Evolutionary conservation across 2,797 vertebrate species (phyloP).

Genomic region (Apogon hyalosoma): DNA sequence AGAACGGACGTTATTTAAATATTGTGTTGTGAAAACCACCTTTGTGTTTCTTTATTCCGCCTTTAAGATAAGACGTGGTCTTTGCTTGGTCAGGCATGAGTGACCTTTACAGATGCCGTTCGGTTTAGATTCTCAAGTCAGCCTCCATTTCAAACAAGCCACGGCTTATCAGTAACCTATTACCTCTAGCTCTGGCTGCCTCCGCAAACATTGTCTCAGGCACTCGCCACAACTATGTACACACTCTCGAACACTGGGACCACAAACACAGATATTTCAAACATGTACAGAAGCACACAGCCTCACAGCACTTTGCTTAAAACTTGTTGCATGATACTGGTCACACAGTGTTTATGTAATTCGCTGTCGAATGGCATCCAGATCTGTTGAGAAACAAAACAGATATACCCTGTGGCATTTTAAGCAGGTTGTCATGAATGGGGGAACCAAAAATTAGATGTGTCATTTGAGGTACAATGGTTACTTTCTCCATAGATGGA

Average conservation of each 20-base stretch:
- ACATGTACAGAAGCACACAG: slow-evolving; percentile 14
- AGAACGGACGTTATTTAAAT: slow-evolving; percentile 37
- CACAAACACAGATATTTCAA: slow-evolving; percentile 49
- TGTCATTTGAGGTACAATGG: slow-evolving; percentile 63
- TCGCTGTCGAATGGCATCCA: slow-evolving; percentile 23
- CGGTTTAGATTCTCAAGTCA: slow-evolving; percentile 59
- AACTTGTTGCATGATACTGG: slow-evolving; percentile 13
- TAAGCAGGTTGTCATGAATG: slow-evolving; percentile 40
- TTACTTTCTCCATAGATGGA: slow-evolving; percentile 49
- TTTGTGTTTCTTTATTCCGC: slow-evolving; percentile 44
- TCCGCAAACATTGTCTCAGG: slow-evolving; percentile 64
- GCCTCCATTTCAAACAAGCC: slow-evolving; percentile 67
- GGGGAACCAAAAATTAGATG: slow-evolving; percentile 37
- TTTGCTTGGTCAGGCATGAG: slow-evolving; percentile 69
- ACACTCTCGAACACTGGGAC: slow-evolving; percentile 48
- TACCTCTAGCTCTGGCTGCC: slow-evolving; percentile 62
- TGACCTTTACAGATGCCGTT: slow-evolving; percentile 78
- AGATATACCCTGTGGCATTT: slow-evolving; percentile 37
- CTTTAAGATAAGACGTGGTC: slow-evolving; percentile 69
- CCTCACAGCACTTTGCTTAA: slow-evolving; percentile 19
- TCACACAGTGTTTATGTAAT: slow-evolving; percentile 26
- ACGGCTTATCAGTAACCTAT: slow-evolving; percentile 79
- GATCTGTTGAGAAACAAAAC: slow-evolving; percentile 35
- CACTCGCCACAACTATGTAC: slow-evolving; percentile 60
- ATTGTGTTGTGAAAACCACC: slow-evolving; percentile 24